Conservation (phyloP, 2,888 invertebrate species). For the Tupiocoris notatus region DNA sequence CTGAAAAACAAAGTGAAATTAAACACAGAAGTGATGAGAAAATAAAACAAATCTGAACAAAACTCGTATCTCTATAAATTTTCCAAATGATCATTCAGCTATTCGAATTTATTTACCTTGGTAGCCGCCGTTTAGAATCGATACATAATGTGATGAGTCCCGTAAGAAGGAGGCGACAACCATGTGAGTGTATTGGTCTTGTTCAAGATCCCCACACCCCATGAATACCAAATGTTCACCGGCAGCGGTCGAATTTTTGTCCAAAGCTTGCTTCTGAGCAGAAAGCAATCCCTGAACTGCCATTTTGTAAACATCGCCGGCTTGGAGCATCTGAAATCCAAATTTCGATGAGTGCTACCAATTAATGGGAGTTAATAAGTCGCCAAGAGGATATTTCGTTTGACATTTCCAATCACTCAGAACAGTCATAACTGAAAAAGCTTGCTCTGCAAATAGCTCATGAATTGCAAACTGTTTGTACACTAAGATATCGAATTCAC, state of each 20-base stretch:
- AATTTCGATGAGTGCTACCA: neutral
- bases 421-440: too few species aligned
- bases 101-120: slow-evolving; percentile 54
- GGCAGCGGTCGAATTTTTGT: slow-evolving; percentile 80
- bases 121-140: slow-evolving; percentile 89
- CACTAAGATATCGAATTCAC: too few species aligned
- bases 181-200: slow-evolving; percentile 97
- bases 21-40: neutral
- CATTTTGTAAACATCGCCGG: slow-evolving; percentile 89
- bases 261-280: slow-evolving; percentile 83
- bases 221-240: slow-evolving; percentile 89
- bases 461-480: neutral
- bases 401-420: neutral
- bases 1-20: slow-evolving; percentile 49
- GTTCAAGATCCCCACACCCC: slow-evolving; percentile 91
- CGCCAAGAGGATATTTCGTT: too few species aligned
- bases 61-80: too few species aligned
- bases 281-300: slow-evolving; percentile 89
- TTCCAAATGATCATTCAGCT: too few species aligned
- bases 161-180: slow-evolving; percentile 96
- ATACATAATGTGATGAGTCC: slow-evolving; percentile 88
- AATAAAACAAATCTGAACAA: neutral
- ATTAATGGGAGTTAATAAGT: too few species aligned
- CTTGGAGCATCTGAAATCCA: slow-evolving; percentile 84
- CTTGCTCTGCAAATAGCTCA: too few species aligned